phyloP scores from a whole-genome alignment of 2,797 vertebrate genomes.

The Linurgus olivaceus region DNA sequence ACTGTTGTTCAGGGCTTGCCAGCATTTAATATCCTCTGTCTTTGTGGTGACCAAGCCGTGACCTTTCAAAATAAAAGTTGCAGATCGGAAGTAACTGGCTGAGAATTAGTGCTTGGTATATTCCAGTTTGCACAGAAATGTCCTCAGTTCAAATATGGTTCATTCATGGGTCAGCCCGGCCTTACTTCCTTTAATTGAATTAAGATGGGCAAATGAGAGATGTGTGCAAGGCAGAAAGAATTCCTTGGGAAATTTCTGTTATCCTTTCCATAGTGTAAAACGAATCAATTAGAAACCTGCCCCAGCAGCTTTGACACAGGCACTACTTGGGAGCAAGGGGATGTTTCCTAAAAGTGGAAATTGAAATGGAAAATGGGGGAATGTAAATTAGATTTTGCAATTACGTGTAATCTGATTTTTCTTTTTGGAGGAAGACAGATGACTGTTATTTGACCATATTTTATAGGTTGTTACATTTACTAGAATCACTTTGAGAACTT shows the following conservation, averaged over 20 bases:
- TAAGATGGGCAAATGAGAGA: conserved; percentile 96
- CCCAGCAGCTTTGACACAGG: conserved; percentile 65
- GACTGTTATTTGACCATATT: conserved; percentile 23
- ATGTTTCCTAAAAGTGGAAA: conserved; percentile 67
- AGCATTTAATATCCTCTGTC: conserved; percentile 56
- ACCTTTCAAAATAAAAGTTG: conserved; percentile 80
- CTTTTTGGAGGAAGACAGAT: conserved; percentile 49
- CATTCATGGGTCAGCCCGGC: conserved; percentile 91
- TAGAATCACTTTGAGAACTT: neutral
- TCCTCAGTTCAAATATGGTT: conserved; percentile 92
- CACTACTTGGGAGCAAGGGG: conserved; percentile 53
- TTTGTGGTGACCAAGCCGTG: conserved; percentile 76
- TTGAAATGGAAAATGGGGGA: conserved; percentile 50
- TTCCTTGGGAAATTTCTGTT: conserved; percentile 80
- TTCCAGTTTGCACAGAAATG: conserved; percentile 81
- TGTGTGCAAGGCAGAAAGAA: conserved; percentile 81
- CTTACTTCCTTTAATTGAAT: conserved; percentile 98
- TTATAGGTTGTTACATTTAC: conserved; percentile 5
- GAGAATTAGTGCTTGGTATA: conserved; percentile 79
- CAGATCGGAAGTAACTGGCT: conserved; percentile 78
- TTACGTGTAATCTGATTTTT: conserved; percentile 58
- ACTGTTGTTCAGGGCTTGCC: neutral
- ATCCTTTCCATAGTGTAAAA: conserved; percentile 77
- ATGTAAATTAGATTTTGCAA: conserved; percentile 66
- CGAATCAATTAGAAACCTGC: conserved; percentile 80